These are phyloP conservation scores for Pseudorectes ferrugineus DNA, from an alignment of 2,113 vertebrate species.

Conservation along the genomic window DNA sequence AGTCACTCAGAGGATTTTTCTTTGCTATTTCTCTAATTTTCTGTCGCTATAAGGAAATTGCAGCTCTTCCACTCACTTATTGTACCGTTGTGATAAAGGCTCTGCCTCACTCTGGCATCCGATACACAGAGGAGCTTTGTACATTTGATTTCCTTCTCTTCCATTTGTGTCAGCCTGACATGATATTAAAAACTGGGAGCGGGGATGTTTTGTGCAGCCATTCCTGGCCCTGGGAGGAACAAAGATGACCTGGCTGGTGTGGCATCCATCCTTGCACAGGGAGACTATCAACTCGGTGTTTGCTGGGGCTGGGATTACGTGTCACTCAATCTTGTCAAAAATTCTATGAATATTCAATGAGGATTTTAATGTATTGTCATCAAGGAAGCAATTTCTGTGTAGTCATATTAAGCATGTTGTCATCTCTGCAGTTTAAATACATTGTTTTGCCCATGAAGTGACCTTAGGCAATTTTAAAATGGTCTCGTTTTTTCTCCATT, in stretches of 20 bases:
- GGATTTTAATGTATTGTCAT: conserved; percentile 75
- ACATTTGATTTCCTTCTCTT: neutral
- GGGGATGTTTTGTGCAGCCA: neutral
- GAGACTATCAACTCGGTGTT: neutral
- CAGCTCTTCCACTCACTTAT: neutral
- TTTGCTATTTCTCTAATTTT: conserved; percentile 39
- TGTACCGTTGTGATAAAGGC: conserved; percentile 1
- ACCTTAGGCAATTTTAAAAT: conserved; percentile 69
- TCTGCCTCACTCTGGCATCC: neutral
- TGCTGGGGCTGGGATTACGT: conserved; percentile 45
- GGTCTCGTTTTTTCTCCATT: conserved; percentile 31
- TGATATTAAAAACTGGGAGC: neutral
- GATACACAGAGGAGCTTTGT: neutral
- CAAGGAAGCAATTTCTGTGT: conserved; percentile 69
- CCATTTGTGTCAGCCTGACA: neutral
- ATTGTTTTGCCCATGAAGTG: conserved; percentile 75
- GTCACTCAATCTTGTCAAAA: conserved; percentile 72
- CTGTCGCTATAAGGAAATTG: conserved; percentile 4
- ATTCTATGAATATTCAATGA: conserved; percentile 80
- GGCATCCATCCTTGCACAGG: neutral
- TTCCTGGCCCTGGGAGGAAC: neutral
- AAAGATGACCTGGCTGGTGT: conserved; percentile 30
- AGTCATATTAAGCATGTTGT: conserved; percentile 73
- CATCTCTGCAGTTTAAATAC: conserved; percentile 70
- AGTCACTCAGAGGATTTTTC: conserved; percentile 51